Conservation (phyloP, 2,797 vertebrate genomes). For the Oreochromis mossambicus region DNA sequence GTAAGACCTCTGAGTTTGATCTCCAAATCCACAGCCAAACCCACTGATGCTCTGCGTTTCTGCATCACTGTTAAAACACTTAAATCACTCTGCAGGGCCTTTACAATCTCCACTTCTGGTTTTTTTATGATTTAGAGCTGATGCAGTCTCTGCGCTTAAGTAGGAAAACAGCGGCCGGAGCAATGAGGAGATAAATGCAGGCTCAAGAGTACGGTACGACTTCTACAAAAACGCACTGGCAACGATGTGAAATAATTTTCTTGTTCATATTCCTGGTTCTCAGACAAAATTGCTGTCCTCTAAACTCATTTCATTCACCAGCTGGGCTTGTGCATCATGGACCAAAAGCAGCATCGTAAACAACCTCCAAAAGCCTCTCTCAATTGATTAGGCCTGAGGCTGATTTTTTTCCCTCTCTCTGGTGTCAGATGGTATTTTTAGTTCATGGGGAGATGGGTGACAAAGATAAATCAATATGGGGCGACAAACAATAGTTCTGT, state of each 20-base stretch:
- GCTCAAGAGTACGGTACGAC: slow-evolving; percentile 23
- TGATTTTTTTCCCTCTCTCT: slow-evolving; percentile 62
- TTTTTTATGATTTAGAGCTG: slow-evolving; percentile 64
- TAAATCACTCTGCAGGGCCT: slow-evolving; percentile 45
- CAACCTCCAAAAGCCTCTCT: slow-evolving; percentile 67
- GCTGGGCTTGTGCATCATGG: slow-evolving; percentile 48
- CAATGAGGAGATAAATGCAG: slow-evolving; percentile 44
- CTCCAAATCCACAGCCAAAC: slow-evolving; percentile 47
- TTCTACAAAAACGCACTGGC: slow-evolving; percentile 29
- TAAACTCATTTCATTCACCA: slow-evolving; percentile 42
- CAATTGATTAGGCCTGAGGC: slow-evolving; percentile 72
- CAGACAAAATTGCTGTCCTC: slow-evolving; percentile 49
- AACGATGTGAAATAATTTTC: slow-evolving; percentile 49
- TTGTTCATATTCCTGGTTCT: slow-evolving; percentile 54
- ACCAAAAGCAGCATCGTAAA: slow-evolving; percentile 57
- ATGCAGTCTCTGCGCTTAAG: slow-evolving; percentile 42
- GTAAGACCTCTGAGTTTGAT: slow-evolving; percentile 52
- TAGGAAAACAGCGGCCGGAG: slow-evolving; percentile 58
- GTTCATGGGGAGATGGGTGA: slow-evolving; percentile 56
- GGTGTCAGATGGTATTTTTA: slow-evolving; percentile 62
- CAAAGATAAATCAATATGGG: slow-evolving; percentile 55
- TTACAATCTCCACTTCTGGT: slow-evolving; percentile 45
- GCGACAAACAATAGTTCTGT: slow-evolving; percentile 27
- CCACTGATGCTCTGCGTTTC: slow-evolving; percentile 39
- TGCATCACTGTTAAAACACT: slow-evolving; percentile 61